Evolutionary conservation across 2,888 invertebrate species (phyloP), one percentile per base, ranked within the genome.

Genomic region (Scrobipalpa costella): DNA sequence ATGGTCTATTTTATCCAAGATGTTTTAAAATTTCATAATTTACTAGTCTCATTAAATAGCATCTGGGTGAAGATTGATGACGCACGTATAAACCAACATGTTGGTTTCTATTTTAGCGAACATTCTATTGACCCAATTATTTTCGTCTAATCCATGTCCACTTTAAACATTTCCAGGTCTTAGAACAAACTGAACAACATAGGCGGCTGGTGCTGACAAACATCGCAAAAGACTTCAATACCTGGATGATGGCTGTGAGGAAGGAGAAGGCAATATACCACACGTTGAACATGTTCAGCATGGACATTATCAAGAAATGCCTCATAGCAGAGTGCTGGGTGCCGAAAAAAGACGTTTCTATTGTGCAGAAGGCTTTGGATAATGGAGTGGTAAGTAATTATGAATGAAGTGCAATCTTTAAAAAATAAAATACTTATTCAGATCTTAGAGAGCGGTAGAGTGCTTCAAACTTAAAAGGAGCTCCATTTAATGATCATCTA

Each of bases 261-360:
- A 97, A 97, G 80, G 96, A 97, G 92, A 98, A 98, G 83, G 98
- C 98, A 2, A 98, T 98, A 78, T 98, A 98, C 86, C 97, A 98
- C 81, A 97, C 96, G 0, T 92, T 98, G 73, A 98, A 98, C 87
- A 93, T 97, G 88, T 98, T 98, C 89, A 98, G 96, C 80, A 94
- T 97, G 92, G 98, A 98, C 79, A 96, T 97, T 8, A 95, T 97
- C 0, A 96, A 96, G 85, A 97, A 97, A 79, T 97, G 97, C 80
- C 92, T 97, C 34, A 97, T 98, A 70, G 97, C 96, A 0, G 97
- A 98, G 84, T 96, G 97, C 77, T 98, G 97, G 97, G 95, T 96
- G 66, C 96, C 98, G 0, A 88, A 92, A 1, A 87, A 90, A 58
- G 96, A 97, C 74, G 83, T 97, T 40, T 91, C 93, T 15, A 83